These are phyloP conservation scores for Pollimyrus isidori DNA, from an alignment of 2,113 vertebrate genomes.

Conservation along the genomic window DNA sequence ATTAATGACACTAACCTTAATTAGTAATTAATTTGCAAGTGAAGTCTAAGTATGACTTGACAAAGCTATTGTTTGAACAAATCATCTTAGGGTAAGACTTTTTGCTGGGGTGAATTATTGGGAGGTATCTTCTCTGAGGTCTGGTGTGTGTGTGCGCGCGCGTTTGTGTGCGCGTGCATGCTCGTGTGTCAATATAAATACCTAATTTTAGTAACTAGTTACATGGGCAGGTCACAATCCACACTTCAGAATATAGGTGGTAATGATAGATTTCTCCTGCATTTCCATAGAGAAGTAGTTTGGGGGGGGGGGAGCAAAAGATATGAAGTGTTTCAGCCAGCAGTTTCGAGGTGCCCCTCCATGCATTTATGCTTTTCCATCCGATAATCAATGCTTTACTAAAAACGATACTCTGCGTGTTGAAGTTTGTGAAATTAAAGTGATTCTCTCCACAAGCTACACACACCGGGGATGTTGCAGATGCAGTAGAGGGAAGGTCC, in stretches of 20 bases:
- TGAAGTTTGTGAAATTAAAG: not conserved
- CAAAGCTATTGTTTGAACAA: not conserved
- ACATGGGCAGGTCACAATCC: not conserved
- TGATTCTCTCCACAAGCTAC: not conserved
- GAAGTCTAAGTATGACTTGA: not conserved
- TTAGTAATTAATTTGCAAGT: slow-evolving; percentile 2
- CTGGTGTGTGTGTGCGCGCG: not conserved
- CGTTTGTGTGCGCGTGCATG: too few species aligned
- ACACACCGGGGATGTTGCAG: not conserved
- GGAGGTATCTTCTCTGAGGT: not conserved
- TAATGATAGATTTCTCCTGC: not conserved
- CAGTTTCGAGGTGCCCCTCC: not conserved
- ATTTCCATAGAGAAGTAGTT: not conserved
- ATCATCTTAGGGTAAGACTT: not conserved
- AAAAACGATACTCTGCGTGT: not conserved
- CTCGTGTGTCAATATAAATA: not conserved
- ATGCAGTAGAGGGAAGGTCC: not conserved
- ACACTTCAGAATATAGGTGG: not conserved
- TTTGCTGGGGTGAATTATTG: not conserved
- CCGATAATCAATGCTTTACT: not conserved
- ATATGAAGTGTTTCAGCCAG: not conserved
- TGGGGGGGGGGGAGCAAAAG: not conserved
- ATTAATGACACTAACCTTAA: slow-evolving; percentile 1
- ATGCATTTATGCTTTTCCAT: not conserved
- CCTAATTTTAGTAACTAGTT: not conserved